phyloP scores from a whole-genome alignment of 2,888 invertebrate species.

The Gisinianus flammeolus region DNA sequence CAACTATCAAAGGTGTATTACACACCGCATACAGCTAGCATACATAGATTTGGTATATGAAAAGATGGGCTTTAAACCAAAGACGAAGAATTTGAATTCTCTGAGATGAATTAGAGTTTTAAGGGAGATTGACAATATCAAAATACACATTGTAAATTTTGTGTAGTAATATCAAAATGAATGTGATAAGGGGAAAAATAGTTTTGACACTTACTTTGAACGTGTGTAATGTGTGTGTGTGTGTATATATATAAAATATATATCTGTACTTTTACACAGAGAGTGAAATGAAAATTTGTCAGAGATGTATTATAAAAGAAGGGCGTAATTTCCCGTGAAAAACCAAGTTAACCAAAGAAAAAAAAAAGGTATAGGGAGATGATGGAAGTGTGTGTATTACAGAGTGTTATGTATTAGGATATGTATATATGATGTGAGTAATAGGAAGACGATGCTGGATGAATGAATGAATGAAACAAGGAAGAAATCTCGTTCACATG shows the following conservation, averaged over 20 bases:
- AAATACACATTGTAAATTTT: too few relatives aligned
- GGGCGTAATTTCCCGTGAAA: conserved; percentile 59
- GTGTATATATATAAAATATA: too few relatives aligned
- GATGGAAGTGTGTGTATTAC: neutral
- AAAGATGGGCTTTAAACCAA: neutral
- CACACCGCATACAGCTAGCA: too few relatives aligned
- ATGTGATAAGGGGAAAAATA: too few relatives aligned
- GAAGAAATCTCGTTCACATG: conserved; percentile 51
- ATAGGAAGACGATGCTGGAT: conserved; percentile 36
- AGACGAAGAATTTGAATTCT: too few relatives aligned
- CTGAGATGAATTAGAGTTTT: too few relatives aligned
- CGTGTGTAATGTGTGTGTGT: too few relatives aligned
- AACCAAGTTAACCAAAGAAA: conserved; percentile 47
- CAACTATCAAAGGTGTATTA: neutral
- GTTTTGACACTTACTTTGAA: too few relatives aligned
- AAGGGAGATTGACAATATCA: too few relatives aligned
- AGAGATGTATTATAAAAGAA: conserved; percentile 48
- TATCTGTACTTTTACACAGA: too few relatives aligned
- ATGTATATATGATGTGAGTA: conserved; percentile 19
- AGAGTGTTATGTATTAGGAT: neutral
- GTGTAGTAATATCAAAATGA: too few relatives aligned
- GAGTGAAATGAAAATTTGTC: conserved; percentile 41
- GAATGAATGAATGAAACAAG: conserved; percentile 50
- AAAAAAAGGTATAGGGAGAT: conserved; percentile 7
- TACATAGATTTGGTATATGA: too few relatives aligned